These are phyloP conservation scores for Drosophila willistoni DNA, from an alignment of 1,140 invertebrate species.

Conservation along the genomic window DNA sequence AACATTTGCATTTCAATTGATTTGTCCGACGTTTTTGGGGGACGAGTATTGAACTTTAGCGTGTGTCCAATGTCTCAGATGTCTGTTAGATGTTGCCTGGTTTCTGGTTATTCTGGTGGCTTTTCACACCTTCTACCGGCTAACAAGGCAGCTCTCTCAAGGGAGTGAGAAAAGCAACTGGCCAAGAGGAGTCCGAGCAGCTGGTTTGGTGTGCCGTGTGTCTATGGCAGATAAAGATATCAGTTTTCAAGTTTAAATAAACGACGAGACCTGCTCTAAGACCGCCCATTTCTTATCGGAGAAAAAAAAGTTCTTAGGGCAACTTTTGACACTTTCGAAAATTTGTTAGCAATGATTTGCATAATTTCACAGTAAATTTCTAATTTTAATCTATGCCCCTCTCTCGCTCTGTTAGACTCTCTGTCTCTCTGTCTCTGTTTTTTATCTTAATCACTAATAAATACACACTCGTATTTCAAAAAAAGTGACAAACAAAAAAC, in stretches of 20 bases:
- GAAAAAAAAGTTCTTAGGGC: constrained; percentile 29
- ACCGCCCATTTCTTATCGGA: constrained; percentile 9
- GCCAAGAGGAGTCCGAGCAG: neutral
- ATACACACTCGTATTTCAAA: constrained; percentile 79
- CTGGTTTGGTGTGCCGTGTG: neutral
- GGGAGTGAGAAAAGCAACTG: too few relatives aligned
- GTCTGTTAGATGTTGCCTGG: neutral
- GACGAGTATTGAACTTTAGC: constrained; percentile 71
- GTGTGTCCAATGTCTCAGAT: constrained; percentile 43
- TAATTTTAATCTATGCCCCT: constrained; percentile 56
- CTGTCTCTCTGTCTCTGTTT: constrained; percentile 1
- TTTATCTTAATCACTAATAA: constrained; percentile 72
- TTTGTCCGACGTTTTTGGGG: constrained; percentile 30
- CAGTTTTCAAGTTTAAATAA: constrained; percentile 54
- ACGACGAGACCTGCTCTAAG: constrained; percentile 28
- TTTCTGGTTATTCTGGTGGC: constrained; percentile 20
- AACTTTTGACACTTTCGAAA: constrained; percentile 72
- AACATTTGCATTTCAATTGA: constrained; percentile 76
- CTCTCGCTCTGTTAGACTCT: neutral
- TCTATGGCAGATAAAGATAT: constrained; percentile 61
- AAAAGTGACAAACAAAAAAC: constrained; percentile 32
- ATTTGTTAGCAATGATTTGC: constrained; percentile 69
- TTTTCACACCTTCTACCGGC: constrained; percentile 70
- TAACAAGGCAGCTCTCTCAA: constrained; percentile 37
- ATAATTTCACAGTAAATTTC: constrained; percentile 79